Evolutionary conservation across 2,888 invertebrate genomes (phyloP), one percentile per base, ranked within the genome.

Genomic region (Teleiodes luculella): DNA sequence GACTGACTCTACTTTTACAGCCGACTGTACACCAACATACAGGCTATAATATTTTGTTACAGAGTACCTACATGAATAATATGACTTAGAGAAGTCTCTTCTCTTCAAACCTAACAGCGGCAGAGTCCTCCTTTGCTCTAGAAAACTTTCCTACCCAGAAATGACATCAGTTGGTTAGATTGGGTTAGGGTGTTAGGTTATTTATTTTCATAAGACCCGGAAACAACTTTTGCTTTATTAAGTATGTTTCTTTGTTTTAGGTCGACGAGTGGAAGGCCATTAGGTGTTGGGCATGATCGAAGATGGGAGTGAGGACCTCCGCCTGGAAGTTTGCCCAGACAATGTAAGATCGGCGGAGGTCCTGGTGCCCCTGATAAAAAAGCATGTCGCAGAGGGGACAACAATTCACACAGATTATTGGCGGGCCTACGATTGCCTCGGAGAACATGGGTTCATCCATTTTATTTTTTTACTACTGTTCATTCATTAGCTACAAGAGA

Each of bases 261-360:
- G 30, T n/a, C 45, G 45, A 13, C 20, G 24, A 30, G 45, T 46
- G 6, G 61, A 43, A 52, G 57, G 41, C 55, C 59, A n/a, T 13
- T 60, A 1, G 10, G 13, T 8, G 58, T 56, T 37, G 37, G n/a
- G 33, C 46, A 11, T 67, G 54, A 66, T 68, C 0, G 63, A 68
- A 33, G 62, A 68, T 57, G 59, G 63, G 0, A 58, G 37, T 24
- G 62, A 70, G 5, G 69, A 70, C 18, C 36, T 70, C 0, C 36
- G 68, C 0, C 20, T 72, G 10, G 67, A 70, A 57, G 60, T 69
- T 36, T 69, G 68, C 55, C 66, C 65, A 10, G 57, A 65, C 5
- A 66, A 67, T 57, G 52, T 53, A 0, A 53, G 64, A 5, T 49
- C 50, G 2, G 60, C 65, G 1, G 64, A 64, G 6, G 46, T 65